Base-by-base conservation (phyloP, 2,888 invertebrate species). In the Microplitis manilae region DNA sequence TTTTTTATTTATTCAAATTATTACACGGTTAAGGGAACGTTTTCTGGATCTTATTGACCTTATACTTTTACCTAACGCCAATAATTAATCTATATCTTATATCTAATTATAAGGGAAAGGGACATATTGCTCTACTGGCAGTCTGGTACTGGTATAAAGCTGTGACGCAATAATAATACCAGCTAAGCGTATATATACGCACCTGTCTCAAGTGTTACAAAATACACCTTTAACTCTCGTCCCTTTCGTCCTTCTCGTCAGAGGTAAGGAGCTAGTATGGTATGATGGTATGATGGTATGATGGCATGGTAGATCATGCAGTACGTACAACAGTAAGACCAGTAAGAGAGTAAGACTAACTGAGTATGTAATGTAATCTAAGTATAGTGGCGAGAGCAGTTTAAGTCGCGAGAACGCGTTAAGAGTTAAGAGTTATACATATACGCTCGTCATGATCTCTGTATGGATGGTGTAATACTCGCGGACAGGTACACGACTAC, bases 201-300 rank as follows among this genome's bases (percentile, higher is more conserved):
- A 86, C 86, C 86, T 86, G 86, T 84, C 83, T 75, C 68, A 77
- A 79, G 76, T 67, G 81, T 86, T 86, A 85, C 86, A 85, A 86
- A 86, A 86, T 83, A 82, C 74, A 67, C 74, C 30, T 30, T 30
- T 30, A 30, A 20, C 20, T 20, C 20, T 20, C 2, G 20, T 20
- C 20, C 30, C 30, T 30, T 4, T 30, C 30, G 30, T 30, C 30
- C 30, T 2, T 30, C 2, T 30, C 30, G 30, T 30, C 30, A 4
- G 30, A 30, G 30, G 30, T 4, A 30, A 30, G 4, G 30, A 30
- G 30, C 4, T 30, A 2, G 30, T 30, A 30, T 20, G 30, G 30
- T 30, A 30, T 30, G 30, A 30, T 30, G 30, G 30, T 2, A 30
- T 30, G 30, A 30, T 20, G 30, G 30, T 30, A 30, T 30, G 30